These are phyloP conservation scores for Peromyscus eremicus DNA, from an alignment of 2,797 vertebrate species.

Conservation along the genomic window DNA sequence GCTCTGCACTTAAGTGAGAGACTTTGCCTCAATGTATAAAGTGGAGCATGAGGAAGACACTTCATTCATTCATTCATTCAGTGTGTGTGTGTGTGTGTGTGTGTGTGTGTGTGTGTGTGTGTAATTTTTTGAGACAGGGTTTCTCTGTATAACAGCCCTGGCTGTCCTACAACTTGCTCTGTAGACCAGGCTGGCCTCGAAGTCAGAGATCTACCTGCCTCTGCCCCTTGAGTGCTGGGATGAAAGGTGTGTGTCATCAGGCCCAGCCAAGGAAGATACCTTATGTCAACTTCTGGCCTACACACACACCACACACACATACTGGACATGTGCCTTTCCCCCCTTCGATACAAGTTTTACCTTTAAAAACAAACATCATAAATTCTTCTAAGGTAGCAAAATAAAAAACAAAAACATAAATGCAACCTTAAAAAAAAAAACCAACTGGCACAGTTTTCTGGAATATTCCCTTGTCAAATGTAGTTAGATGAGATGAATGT, in stretches of 20 bases:
- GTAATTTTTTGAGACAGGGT: neutral
- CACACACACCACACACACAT: neutral
- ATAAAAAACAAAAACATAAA: conserved; percentile 47
- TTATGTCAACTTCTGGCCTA: neutral
- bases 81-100: too few relatives aligned
- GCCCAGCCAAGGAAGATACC: neutral
- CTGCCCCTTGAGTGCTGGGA: neutral
- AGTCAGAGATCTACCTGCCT: neutral
- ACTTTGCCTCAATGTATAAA: neutral
- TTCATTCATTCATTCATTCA: neutral
- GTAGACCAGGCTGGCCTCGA: neutral
- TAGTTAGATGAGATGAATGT: conserved; percentile 18
- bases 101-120: too few relatives aligned
- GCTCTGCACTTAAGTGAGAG: neutral
- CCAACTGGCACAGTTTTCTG: neutral
- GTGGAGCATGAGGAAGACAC: neutral
- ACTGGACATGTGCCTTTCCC: neutral
- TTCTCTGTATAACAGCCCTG: neutral
- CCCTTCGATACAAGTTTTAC: neutral
- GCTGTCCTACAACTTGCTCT: neutral
- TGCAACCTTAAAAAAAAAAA: conserved; percentile 45
- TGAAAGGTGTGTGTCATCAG: neutral
- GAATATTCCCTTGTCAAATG: conserved; percentile 3
- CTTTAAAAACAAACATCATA: neutral
- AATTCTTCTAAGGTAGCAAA: conserved; percentile 3